phyloP scores from a whole-genome alignment of 2,797 vertebrate genomes.

The Arctocebus calabarensis region DNA sequence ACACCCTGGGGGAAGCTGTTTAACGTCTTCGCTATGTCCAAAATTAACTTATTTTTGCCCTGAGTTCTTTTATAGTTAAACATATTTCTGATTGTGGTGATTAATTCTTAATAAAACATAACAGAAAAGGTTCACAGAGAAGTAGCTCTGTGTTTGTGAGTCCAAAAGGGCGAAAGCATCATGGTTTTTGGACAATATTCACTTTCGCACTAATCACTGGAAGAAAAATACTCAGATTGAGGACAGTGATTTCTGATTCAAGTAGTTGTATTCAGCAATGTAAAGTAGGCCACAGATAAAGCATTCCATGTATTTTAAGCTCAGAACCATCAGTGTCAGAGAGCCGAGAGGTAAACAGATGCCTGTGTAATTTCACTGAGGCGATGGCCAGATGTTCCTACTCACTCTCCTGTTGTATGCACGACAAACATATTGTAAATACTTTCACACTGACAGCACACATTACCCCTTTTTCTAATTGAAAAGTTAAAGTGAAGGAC shows the following conservation, averaged over 20 bases:
- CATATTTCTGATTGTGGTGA: not conserved
- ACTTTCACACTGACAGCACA: conserved; percentile 90
- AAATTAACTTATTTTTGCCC: not conserved
- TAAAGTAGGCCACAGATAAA: conserved; percentile 93
- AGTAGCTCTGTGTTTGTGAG: conserved; percentile 59
- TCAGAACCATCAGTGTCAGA: conserved; percentile 94
- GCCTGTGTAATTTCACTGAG: conserved; percentile 90
- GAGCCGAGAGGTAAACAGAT: conserved; percentile 95
- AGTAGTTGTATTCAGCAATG: conserved; percentile 86
- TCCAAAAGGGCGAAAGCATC: conserved; percentile 61
- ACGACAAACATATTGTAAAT: conserved; percentile 90
- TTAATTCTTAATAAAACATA: conserved; percentile 73
- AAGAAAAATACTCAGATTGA: conserved; percentile 76
- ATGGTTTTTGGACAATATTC: conserved; percentile 66
- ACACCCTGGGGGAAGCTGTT: not conserved
- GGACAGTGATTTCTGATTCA: conserved; percentile 84
- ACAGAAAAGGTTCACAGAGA: conserved; percentile 55
- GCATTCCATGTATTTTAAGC: conserved; percentile 91
- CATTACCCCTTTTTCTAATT: conserved; percentile 88
- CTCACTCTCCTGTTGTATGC: conserved; percentile 87
- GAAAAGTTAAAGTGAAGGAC: conserved; percentile 88
- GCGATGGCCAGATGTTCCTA: conserved; percentile 91
- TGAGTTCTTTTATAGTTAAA: conserved; percentile 53
- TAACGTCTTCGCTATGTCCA: not conserved
- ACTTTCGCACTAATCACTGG: conserved; percentile 72